phyloP scores from a whole-genome alignment of 2,797 vertebrate genomes.

The Protonibea diacanthus region DNA sequence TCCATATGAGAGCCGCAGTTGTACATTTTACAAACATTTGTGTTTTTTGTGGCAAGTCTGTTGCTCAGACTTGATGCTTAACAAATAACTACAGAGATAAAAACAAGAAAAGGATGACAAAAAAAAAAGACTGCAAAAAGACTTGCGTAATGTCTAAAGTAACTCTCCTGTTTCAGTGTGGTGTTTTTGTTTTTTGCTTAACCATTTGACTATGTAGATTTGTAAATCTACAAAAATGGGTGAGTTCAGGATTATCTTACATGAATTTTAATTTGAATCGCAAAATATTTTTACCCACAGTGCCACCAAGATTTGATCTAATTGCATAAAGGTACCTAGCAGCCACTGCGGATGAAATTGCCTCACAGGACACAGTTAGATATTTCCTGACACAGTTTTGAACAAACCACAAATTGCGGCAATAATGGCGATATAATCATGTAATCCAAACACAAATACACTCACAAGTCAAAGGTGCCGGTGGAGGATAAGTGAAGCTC shows the following conservation, averaged over 20 bases:
- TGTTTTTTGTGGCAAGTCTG: background rate
- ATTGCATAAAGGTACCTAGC: slow-evolving; percentile 49
- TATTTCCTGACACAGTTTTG: slow-evolving; percentile 65
- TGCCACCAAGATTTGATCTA: slow-evolving; percentile 30
- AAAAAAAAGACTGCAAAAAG: background rate
- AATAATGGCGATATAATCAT: slow-evolving; percentile 74
- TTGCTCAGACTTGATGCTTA: background rate
- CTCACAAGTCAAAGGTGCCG: slow-evolving; percentile 79
- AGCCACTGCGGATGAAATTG: slow-evolving; percentile 46
- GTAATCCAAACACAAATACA: slow-evolving; percentile 79
- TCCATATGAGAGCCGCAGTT: background rate
- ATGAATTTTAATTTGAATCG: slow-evolving; percentile 29
- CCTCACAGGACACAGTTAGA: slow-evolving; percentile 70
- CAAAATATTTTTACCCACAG: slow-evolving; percentile 44
- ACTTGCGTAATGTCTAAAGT: background rate
- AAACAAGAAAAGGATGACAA: background rate
- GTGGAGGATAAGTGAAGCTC: slow-evolving; percentile 80
- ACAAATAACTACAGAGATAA: background rate
- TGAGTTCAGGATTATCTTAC: slow-evolving; percentile 3
- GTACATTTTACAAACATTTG: too few relatives aligned
- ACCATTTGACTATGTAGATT: background rate
- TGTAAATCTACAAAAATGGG: slow-evolving; percentile 2
- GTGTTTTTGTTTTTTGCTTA: background rate
- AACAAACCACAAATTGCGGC: slow-evolving; percentile 67
- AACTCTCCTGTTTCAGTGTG: background rate